phyloP scores from a whole-genome alignment of 2,797 vertebrate genomes.

The Remorina albescens region DNA sequence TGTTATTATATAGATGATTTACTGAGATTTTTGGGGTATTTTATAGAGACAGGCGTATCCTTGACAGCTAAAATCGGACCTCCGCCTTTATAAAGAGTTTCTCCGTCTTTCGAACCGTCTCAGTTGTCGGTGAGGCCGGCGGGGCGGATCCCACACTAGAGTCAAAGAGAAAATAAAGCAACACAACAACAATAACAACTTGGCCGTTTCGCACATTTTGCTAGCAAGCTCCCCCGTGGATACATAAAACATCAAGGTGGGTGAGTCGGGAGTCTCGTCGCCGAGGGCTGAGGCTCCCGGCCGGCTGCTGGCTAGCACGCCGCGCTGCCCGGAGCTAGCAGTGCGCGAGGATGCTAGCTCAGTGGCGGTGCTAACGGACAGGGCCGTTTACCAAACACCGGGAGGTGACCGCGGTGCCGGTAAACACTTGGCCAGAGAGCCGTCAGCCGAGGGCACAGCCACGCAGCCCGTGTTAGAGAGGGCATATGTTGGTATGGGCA shows the following conservation, averaged over 20 bases:
- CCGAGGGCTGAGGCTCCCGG: conserved; percentile 27
- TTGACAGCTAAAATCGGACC: conserved; percentile 68
- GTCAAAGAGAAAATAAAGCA: conserved; percentile 79
- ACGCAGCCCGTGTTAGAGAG: neutral
- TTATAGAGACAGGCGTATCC: conserved; percentile 61
- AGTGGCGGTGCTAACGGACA: conserved; percentile 67
- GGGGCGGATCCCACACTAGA: conserved; percentile 85
- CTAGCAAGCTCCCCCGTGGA: conserved; percentile 80
- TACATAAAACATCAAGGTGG: conserved; percentile 80
- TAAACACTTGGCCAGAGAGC: neutral
- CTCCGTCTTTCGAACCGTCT: conserved; percentile 79
- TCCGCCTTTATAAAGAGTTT: conserved; percentile 83
- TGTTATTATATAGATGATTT: rapidly evolving
- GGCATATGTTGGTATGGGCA: neutral
- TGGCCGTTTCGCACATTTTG: conserved; percentile 65
- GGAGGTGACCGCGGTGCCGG: neutral
- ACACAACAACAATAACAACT: conserved; percentile 77
- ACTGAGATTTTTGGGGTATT: rapidly evolving
- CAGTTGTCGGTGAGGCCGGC: conserved; percentile 90
- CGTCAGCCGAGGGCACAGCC: neutral
- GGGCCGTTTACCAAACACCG: conserved; percentile 65
- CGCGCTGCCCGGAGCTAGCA: conserved; percentile 52
- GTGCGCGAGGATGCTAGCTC: conserved; percentile 66
- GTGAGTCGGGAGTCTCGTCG: conserved; percentile 43
- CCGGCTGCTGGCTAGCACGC: conserved; percentile 68